Conservation (phyloP, 1,140 invertebrate genomes). For the Drosophila pachea region DNA sequence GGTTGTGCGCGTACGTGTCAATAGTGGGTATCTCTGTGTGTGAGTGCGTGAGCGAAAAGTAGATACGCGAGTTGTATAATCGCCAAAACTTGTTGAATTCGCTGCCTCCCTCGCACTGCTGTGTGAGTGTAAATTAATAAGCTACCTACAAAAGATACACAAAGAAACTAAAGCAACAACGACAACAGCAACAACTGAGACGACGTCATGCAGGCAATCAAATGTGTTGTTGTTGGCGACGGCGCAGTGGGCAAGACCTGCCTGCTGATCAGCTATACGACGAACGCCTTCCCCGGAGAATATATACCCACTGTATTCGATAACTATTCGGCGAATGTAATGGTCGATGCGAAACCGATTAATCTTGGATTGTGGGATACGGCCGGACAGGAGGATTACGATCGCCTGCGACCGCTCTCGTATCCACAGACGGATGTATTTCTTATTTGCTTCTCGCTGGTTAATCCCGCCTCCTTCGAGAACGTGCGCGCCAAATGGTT, state of each 20-base stretch:
- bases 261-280: slow-evolving; percentile 97
- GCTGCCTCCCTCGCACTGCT: slow-evolving; percentile 35
- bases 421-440: slow-evolving; percentile 99
- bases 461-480: slow-evolving; percentile 99
- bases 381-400: slow-evolving; percentile 97
- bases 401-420: slow-evolving; percentile 94
- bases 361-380: slow-evolving; percentile 97
- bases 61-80: slow-evolving; percentile 65
- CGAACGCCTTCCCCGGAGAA: slow-evolving; percentile 97
- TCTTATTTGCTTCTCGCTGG: slow-evolving; percentile 98
- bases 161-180: slow-evolving; percentile 38
- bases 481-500: slow-evolving; percentile 99
- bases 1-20: background rate
- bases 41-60: slow-evolving; percentile 52
- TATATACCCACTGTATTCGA: slow-evolving; percentile 98
- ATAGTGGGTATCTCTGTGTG: slow-evolving; percentile 11
- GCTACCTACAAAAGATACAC: slow-evolving; percentile 39
- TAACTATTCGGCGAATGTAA: slow-evolving; percentile 99
- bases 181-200: slow-evolving; percentile 13
- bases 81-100: slow-evolving; percentile 56
- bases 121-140: slow-evolving; percentile 47
- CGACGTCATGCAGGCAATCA: slow-evolving; percentile 91
- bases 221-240: slow-evolving; percentile 96
- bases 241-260: slow-evolving; percentile 98
- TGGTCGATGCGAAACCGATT: slow-evolving; percentile 98